These are phyloP conservation scores for Galerucella calmariensis DNA, from an alignment of 2,888 invertebrate genomes.

Conservation along the genomic window DNA sequence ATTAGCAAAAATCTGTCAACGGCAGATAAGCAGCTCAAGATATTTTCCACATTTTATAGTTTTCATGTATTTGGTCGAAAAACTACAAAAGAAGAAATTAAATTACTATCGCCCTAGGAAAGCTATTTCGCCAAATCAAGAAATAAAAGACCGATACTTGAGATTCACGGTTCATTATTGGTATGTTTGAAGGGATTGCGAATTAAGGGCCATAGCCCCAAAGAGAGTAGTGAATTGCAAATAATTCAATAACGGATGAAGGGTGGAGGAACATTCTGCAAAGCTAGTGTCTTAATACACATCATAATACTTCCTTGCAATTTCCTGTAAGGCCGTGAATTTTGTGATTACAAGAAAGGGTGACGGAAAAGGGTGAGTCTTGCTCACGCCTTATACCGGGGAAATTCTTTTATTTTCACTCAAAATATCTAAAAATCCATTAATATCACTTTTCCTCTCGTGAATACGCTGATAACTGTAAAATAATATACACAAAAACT, in stretches of 20 bases:
- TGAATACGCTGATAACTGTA: no score
- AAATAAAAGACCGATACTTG: conserved; percentile 36
- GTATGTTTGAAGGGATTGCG: conserved; percentile 43
- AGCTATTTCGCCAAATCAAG: conserved; percentile 27
- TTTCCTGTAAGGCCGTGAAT: conserved; percentile 58
- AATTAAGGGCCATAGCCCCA: conserved; percentile 42
- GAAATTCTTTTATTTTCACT: background rate
- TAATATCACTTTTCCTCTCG: background rate
- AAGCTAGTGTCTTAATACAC: conserved; percentile 60
- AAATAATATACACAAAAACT: no score
- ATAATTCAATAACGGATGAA: conserved; percentile 59
- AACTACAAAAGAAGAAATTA: background rate
- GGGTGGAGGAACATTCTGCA: conserved; percentile 49
- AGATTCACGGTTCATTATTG: conserved; percentile 39
- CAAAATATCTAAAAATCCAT: background rate
- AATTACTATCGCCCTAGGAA: background rate
- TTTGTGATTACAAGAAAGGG: conserved; percentile 53
- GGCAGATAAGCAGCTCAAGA: background rate
- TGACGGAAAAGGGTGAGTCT: conserved; percentile 40
- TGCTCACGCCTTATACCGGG: conserved; percentile 17
- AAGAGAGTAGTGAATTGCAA: conserved; percentile 53
- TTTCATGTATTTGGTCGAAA: background rate
- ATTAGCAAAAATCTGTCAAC: background rate
- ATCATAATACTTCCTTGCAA: conserved; percentile 64
- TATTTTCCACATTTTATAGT: background rate